Evolutionary conservation across 2,113 vertebrate genomes (phyloP), one percentile per base, ranked within the genome.

Genomic region (Orientallactaga bullata): DNA sequence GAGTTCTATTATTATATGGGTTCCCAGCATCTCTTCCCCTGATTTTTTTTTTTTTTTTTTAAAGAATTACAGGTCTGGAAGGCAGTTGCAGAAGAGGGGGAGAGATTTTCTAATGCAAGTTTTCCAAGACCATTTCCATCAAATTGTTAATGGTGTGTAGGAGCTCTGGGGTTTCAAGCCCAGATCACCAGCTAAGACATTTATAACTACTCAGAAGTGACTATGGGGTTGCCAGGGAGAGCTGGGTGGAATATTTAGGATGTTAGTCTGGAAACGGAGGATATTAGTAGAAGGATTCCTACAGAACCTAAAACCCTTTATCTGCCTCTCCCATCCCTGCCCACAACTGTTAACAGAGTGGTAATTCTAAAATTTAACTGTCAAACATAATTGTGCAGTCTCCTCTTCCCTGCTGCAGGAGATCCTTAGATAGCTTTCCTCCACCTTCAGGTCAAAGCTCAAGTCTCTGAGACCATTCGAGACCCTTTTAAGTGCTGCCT

Each of bases 111-210:
- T 1, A 42, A 68, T 51, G 37, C 32, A 74, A n/a, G 23, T 89
- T 93, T 95, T 94, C 55, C 76, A 74, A 77, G 91, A 72, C 15
- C 18, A 85, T 73, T 90, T 84, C 28, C 28, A 30, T 61, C 84
- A 86, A 51, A 78, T 35, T 85, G 84, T 87, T 71, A 88, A 61
- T 35, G 78, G 81, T 37, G 74, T 89, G 79, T 42, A 79, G 73
- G 74, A 0, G 0, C 47, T 58, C 77, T 90, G 77, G 69, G 81
- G 15, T 66, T 66, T 11, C n/a, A 69, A 82, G 79, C 42, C 28
- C 47, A 35, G 0, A 0, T 32, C 18, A 39, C 42, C 37, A 26
- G 74, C 81, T 77, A 78, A 93, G 89, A 95, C 28, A 15, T 47
- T 77, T 68, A 77, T 2, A 35, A 47, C 17, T 39, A 42, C 51